Evolutionary conservation across 2,797 vertebrate genomes (phyloP).

Genomic region (Trachurus trachurus): DNA sequence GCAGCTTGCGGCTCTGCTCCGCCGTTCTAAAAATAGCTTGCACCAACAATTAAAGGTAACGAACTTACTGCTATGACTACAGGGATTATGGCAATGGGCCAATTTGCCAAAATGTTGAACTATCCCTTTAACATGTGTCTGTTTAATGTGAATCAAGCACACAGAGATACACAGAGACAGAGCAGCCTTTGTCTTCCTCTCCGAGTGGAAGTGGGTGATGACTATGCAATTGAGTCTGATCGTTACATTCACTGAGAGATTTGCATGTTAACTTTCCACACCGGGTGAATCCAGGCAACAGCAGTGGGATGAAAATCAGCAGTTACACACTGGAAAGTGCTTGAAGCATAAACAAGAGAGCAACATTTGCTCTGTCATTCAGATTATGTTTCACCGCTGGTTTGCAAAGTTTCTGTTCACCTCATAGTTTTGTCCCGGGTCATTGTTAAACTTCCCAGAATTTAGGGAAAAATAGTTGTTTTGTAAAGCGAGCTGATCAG

Average conservation of each 20-base stretch:
- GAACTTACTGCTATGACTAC: no score
- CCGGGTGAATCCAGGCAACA: background rate
- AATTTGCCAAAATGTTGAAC: no score
- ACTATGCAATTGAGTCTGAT: constrained; percentile 20
- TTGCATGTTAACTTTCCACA: background rate
- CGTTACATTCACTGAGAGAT: constrained; percentile 28
- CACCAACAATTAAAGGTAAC: no score
- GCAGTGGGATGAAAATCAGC: background rate
- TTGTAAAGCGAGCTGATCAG: constrained; percentile 23
- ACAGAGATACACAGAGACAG: constrained; percentile 27
- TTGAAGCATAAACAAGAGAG: constrained; percentile 1
- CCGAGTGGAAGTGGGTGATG: constrained; percentile 37
- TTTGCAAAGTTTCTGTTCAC: constrained; percentile 25
- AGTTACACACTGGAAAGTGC: background rate
- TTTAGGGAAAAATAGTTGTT: constrained; percentile 19
- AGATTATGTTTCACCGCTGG: background rate
- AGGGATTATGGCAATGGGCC: no score
- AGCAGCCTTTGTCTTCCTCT: constrained; percentile 39
- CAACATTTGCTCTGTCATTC: background rate
- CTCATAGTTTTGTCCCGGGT: constrained; percentile 11
- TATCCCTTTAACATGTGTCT: background rate
- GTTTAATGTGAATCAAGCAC: constrained; percentile 18
- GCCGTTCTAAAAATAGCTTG: no score
- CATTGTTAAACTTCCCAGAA: constrained; percentile 7
- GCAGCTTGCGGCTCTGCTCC: no score